Conservation (phyloP, 2,797 vertebrate species). For the Sebastolobus alascanus region DNA sequence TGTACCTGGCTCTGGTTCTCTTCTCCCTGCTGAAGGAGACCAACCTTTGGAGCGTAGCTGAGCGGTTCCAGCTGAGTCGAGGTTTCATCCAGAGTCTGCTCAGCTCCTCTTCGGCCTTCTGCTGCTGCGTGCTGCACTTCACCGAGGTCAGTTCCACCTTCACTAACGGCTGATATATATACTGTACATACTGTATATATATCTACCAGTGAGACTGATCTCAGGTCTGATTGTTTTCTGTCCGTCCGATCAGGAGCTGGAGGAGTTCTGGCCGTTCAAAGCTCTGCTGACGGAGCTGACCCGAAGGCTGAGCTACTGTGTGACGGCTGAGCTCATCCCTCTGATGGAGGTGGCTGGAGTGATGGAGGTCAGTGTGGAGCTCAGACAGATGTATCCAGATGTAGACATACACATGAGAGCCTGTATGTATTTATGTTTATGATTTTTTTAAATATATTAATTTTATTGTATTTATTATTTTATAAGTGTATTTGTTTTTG, state of each 20-base stretch:
- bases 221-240: neutral
- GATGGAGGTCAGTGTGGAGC: slow-evolving; percentile 87
- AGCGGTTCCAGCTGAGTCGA: slow-evolving; percentile 90
- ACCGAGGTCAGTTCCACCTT: slow-evolving; percentile 86
- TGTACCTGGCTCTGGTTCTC: slow-evolving; percentile 93
- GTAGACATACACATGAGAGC: too few relatives aligned
- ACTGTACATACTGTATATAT: too few relatives aligned
- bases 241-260: slow-evolving; percentile 84
- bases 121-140: slow-evolving; percentile 93
- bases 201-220: neutral
- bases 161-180: too few relatives aligned
- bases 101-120: slow-evolving; percentile 91
- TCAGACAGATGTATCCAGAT: too few relatives aligned
- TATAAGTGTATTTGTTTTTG: too few relatives aligned
- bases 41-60: slow-evolving; percentile 90
- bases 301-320: slow-evolving; percentile 92
- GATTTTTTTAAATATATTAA: too few relatives aligned
- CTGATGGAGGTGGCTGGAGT: slow-evolving; percentile 97
- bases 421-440: too few relatives aligned
- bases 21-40: slow-evolving; percentile 90
- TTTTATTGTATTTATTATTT: too few relatives aligned
- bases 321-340: slow-evolving; percentile 92
- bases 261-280: slow-evolving; percentile 95
- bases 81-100: slow-evolving; percentile 93
- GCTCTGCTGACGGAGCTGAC: slow-evolving; percentile 91